Evolutionary conservation across 2,888 invertebrate species (phyloP).

Genomic region (Tinea semifulvella): DNA sequence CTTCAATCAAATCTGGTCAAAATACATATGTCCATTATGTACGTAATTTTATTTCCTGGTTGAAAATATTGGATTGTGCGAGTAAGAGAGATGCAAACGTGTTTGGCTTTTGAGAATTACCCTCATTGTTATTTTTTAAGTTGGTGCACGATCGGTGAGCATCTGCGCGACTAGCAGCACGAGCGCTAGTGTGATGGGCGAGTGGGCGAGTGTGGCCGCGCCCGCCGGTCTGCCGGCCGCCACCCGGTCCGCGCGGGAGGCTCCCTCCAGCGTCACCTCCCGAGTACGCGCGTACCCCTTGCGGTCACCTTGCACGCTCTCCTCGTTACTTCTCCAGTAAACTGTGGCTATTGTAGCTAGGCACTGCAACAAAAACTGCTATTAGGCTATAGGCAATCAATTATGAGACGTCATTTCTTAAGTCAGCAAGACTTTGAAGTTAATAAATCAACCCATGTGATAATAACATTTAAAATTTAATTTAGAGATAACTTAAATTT

Average conservation of each 20-base stretch:
- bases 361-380: conserved; percentile 67
- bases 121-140: conserved; percentile 12
- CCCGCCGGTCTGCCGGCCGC: conserved; percentile 68
- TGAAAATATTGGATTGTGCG: no score
- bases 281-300: conserved; percentile 82
- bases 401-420: no score
- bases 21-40: no score
- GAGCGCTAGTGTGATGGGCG: conserved; percentile 24
- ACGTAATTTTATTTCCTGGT: no score
- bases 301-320: conserved; percentile 82
- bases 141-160: conserved; percentile 12
- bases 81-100: no score
- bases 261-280: conserved; percentile 69
- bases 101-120: no score
- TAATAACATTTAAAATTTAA: no score
- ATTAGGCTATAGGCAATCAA: no score
- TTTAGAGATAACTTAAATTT: no score
- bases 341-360: conserved; percentile 87
- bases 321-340: conserved; percentile 88
- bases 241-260: conserved; percentile 77
- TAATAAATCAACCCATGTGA: no score
- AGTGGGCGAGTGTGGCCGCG: conserved; percentile 25
- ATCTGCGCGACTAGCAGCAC: conserved; percentile 19
- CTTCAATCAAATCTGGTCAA: no score
- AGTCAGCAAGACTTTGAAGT: no score